Evolutionary conservation across 2,797 vertebrate species (phyloP), one percentile per base, ranked within the genome.

Genomic region (Sebastes iracundus): DNA sequence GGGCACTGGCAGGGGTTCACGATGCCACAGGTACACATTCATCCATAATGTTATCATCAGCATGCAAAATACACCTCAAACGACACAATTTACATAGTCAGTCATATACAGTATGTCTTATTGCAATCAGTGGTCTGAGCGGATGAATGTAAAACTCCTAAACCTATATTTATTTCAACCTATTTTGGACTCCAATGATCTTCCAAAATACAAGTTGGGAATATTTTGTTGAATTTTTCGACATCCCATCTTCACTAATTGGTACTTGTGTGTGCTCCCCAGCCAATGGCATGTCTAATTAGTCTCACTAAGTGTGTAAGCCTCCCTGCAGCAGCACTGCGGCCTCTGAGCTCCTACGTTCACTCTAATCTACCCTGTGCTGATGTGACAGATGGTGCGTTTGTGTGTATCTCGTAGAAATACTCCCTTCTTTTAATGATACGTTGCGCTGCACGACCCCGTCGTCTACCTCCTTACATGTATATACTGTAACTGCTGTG

Each of bases 1-100:
- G 98, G 88, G 98, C 98, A 0, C 96, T 99, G 83, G 98, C 98
- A 0, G 98, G 98, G 72, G 98, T 99, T 85, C 97, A 98, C 90
- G 98, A 99, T 91, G 98, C 96, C 92, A 98, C 97, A 89, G 98
- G 98, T 99, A 98, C 91, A 80, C 32, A 20, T 33, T 64, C 35
- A 81, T 30, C 5, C 1, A 8, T n/a, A 27, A 52, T 22, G 20
- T 28, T 7, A 28, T 27, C 18, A 75, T 6, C 16, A 58, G 13
- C 5, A 56, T 9, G 52, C 52, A 75, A 58, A 74, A 35, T 4
- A 53, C 62, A 70, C 52, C 27, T 33, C 4, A 27, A 13, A 56
- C 2, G 14, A 0, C 2, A 25, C 10, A 12, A 70, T 42, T 60
- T 56, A 55, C n/a, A 25, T 23, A 3, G 33, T 32, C 27, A 32